Evolutionary conservation across 1,140 invertebrate species (phyloP), one percentile per base, ranked within the genome.

Genomic region (Mya arenaria): DNA sequence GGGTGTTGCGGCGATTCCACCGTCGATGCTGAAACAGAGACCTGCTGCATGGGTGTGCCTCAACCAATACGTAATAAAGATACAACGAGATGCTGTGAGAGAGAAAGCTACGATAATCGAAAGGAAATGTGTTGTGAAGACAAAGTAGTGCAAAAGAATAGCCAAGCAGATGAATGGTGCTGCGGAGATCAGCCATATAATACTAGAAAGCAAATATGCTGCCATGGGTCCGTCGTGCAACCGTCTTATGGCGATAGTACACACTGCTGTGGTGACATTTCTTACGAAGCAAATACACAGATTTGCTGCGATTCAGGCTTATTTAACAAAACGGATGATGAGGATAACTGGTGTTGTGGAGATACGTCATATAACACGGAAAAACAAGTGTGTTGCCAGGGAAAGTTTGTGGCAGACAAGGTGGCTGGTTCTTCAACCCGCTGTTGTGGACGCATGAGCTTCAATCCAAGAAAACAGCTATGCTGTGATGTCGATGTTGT

Each of bases 341-440:
- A 34, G 5, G 72, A 74, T 30, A 34, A 74, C 39, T 74, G 72
- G 72, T 74, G 72, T 41, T 74, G 72, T 32, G 56, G 72, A 0
- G 58, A 56, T 39, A 41, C 3, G 8, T 37, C 56, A 39, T 62
- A 39, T 23, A 62, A 56, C 32, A 39, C 34, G 17, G 36, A 56
- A 10, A 28, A 2, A 0, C 36, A 74, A 60, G 25, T 74, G 36
- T 74, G 72, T 15, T 74, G 55, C n/a, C 55, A 74, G 37, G 37
- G 37, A 28, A n/a, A n/a, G 23, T 39, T 28, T 39, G 36, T 58
- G 15, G 19, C 15, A 19, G 34, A 39, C 19, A 37, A 34, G 17
- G 55, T 74, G 8, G 72, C 55, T 4, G 72, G 72, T 0, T 6
- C 19, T 23, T 37, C 55, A 10, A 74, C 72, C 6, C 19, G 58